Percentiles rank a stretch among this genome's conserved stretches.
Conservation (phyloP, 2,888 invertebrate genomes). For the Graphium colonna region DNA sequence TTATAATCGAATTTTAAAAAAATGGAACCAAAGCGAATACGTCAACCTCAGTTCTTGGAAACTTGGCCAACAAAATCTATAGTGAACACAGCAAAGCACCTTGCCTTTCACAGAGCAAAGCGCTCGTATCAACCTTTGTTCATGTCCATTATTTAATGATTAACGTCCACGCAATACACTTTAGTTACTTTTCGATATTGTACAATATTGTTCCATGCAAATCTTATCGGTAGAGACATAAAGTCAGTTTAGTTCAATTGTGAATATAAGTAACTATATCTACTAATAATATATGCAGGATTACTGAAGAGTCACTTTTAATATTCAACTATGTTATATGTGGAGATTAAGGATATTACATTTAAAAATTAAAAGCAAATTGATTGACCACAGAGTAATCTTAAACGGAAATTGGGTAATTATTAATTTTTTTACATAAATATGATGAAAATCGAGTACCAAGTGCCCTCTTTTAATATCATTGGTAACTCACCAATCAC, state of each 20-base stretch:
- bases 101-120: slow-evolving; percentile 15
- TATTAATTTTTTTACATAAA: too few relatives aligned
- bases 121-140: slow-evolving; percentile 4
- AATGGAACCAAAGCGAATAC: background rate
- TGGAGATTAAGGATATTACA: too few relatives aligned
- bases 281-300: too few relatives aligned
- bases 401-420: too few relatives aligned
- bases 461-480: too few relatives aligned
- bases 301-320: too few relatives aligned
- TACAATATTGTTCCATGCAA: background rate
- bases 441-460: too few relatives aligned
- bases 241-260: too few relatives aligned
- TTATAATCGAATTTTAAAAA: background rate
- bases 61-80: slow-evolving; percentile 3
- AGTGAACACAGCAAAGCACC: background rate
- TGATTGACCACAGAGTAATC: too few relatives aligned
- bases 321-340: too few relatives aligned
- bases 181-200: background rate
- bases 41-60: slow-evolving; percentile 1
- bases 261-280: background rate
- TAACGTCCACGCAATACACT: background rate
- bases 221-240: background rate
- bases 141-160: slow-evolving; percentile 1
- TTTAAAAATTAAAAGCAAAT: too few relatives aligned
- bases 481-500: too few relatives aligned